Conservation (phyloP, 2,797 vertebrate genomes). For the Mormyrus hasselquistii region DNA sequence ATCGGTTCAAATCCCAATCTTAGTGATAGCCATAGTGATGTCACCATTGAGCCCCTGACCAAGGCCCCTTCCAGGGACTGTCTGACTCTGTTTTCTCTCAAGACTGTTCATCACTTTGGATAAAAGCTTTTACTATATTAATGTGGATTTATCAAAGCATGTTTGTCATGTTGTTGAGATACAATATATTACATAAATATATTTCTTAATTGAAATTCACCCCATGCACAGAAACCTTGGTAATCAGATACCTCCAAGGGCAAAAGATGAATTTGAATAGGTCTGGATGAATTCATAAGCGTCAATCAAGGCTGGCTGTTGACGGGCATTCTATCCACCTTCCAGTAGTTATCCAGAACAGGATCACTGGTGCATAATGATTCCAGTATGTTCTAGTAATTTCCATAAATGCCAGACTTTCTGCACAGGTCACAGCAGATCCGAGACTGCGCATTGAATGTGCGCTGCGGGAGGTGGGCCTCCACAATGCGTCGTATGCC, state of each 20-base stretch:
- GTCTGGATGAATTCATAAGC: background rate
- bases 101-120: background rate
- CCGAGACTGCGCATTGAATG: conserved; percentile 78
- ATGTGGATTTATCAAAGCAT: background rate
- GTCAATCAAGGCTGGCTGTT: background rate
- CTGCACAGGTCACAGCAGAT: conserved; percentile 78
- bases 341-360: background rate
- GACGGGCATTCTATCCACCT: background rate
- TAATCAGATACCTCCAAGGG: background rate
- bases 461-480: conserved; percentile 80
- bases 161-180: background rate
- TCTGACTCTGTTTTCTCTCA: background rate
- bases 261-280: background rate
- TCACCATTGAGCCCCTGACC: background rate
- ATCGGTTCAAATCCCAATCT: background rate
- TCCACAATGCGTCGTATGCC: conserved; percentile 76
- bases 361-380: background rate
- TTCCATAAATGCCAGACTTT: background rate
- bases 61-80: background rate
- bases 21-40: background rate
- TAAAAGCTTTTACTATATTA: background rate
- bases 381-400: background rate
- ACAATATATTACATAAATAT: conserved; percentile 27
- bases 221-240: conserved; percentile 28
- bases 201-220: conserved; percentile 27